Base-by-base conservation (phyloP, 2,113 vertebrate genomes). In the Hylia prasina region DNA sequence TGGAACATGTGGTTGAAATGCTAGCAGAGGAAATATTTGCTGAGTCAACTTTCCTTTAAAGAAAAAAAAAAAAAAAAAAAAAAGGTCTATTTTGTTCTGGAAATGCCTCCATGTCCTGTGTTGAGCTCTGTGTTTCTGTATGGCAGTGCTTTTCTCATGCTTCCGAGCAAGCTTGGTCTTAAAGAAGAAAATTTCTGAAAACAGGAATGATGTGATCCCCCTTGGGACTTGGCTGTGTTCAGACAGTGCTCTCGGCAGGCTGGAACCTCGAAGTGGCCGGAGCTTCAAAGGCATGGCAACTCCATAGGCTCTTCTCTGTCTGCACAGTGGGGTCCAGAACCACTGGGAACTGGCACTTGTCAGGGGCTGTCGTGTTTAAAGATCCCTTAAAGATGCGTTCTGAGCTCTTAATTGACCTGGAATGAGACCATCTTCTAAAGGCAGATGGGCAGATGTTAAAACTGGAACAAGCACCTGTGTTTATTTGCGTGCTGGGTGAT, bases 1-100 rank as follows among this genome's bases (percentile, higher is more conserved):
- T 72, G 84, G 63, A 88, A 81, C 72, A 53, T 93, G 91, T 93
- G 95, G 92, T 96, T 72, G 66, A 91, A 89, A 78, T 63, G 51
- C 82, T 88, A 80, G 80, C 33, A 4, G 89, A 73, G 83, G 80
- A 96, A 94, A 63, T 95, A 94, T 95, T 95, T 93, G 91, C 95
- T 93, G 94, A 96, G 89, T 97, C 96, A 90, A 80, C 87, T 94
- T 75, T 94, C 92, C 70, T 89, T 91, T 80, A 39, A 86, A 96
- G 82, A 11, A 45, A 42, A 72, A 37, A 63, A 56, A 54, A 24
- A n/a, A 78, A 48, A 27, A 28, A 16, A 51, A 16, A 11, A 4
- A 66, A 77, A 73, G 71, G 45, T 77, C 68, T 66, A 0, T 90
- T 92, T 86, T 79, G 9, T 73, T 65, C 82, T 81, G 76, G 60